Conservation (phyloP, 2,797 vertebrate genomes). For the Lacerta viridis region DNA sequence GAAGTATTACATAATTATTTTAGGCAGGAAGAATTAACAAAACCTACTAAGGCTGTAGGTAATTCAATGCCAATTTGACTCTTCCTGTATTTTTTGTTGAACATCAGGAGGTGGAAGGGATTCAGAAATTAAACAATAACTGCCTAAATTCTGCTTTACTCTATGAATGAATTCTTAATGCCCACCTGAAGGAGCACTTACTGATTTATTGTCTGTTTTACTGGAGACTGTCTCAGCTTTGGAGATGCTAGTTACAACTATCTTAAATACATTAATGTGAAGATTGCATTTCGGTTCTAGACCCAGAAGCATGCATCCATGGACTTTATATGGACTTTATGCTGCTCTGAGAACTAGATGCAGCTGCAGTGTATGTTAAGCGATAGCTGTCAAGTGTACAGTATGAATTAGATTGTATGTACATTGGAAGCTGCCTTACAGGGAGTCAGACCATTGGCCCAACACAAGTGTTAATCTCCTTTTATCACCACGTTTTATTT, state of each 20-base stretch:
- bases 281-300: too few species aligned
- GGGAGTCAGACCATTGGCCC: too few species aligned
- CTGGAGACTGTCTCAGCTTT: neutral
- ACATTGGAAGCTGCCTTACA: too few species aligned
- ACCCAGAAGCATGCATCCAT: too few species aligned
- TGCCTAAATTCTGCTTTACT: neutral
- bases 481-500: too few species aligned
- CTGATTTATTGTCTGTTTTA: neutral
- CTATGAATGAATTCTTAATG: constrained; percentile 1
- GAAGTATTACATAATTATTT: constrained; percentile 35
- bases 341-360: too few species aligned
- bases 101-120: neutral
- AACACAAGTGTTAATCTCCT: too few species aligned
- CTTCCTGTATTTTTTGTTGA: constrained; percentile 12
- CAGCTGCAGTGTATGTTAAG: too few species aligned
- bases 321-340: too few species aligned
- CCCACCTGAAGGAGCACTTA: neutral
- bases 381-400: too few species aligned
- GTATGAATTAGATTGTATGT: too few species aligned
- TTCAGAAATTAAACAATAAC: constrained; percentile 20
- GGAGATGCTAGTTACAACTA: neutral
- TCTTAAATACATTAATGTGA: too few species aligned
- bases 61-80: constrained; percentile 23
- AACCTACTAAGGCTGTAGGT: fast-evolving
- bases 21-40: constrained; percentile 31